phyloP scores from a whole-genome alignment of 2,113 vertebrate species.

The Cephalopterus ornatus region DNA sequence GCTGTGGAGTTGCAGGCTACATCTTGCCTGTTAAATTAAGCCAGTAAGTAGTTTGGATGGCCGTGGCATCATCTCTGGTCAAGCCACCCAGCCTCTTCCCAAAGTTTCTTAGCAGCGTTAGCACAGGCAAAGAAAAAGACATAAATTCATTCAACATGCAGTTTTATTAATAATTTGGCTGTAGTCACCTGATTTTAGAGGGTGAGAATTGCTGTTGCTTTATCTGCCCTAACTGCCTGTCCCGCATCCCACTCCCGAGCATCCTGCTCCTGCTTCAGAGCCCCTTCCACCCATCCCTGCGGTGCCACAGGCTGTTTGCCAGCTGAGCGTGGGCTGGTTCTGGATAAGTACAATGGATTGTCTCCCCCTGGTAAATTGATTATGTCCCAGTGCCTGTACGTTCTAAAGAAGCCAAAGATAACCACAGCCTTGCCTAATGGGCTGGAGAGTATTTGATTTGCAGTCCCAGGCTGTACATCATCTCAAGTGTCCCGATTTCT shows the following conservation, averaged over 20 bases:
- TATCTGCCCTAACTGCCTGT: neutral
- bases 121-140: neutral
- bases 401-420: slow-evolving; percentile 51
- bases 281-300: neutral
- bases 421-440: slow-evolving; percentile 59
- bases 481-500: slow-evolving; percentile 22
- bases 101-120: neutral
- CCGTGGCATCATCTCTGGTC: neutral
- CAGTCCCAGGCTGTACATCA: slow-evolving; percentile 23
- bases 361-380: slow-evolving; percentile 50
- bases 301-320: neutral
- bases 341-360: slow-evolving; percentile 13
- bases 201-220: neutral
- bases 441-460: slow-evolving; percentile 56
- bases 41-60: neutral
- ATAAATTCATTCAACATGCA: neutral
- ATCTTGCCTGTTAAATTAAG: neutral
- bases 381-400: neutral
- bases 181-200: neutral
- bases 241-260: neutral
- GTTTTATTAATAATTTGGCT: neutral
- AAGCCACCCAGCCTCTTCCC: neutral
- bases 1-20: neutral
- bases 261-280: neutral
- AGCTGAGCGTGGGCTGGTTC: slow-evolving; percentile 31